A percentile compares a stretch with the other conserved stretches of the same genome.
These are phyloP conservation scores for Lepidurus packardi DNA, from an alignment of 1,140 invertebrate species.

Conservation along the genomic window DNA sequence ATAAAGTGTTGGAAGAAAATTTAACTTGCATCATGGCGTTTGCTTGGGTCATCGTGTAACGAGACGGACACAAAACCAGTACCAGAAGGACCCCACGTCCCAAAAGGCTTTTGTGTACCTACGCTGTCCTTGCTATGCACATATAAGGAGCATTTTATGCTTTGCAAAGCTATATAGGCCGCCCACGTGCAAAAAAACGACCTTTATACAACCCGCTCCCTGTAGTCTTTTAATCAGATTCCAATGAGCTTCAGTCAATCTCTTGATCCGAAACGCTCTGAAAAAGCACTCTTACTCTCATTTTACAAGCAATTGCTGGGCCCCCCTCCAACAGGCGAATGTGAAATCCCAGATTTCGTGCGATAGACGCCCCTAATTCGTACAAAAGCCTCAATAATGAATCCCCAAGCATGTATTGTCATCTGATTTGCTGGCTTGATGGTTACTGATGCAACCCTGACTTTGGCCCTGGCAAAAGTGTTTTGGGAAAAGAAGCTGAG, in stretches of 20 bases:
- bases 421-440: background rate
- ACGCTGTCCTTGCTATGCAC: conserved; percentile 10
- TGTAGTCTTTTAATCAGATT: too few relatives aligned
- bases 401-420: background rate
- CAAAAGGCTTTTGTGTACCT: background rate
- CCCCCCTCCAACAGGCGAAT: too few relatives aligned
- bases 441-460: background rate
- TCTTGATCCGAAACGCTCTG: too few relatives aligned
- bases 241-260: too few relatives aligned
- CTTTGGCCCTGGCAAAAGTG: conserved; percentile 23
- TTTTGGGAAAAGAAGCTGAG: background rate
- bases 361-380: background rate
- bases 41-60: background rate
- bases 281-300: too few relatives aligned
- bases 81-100: background rate
- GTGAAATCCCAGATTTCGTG: background rate
- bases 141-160: conserved; percentile 10
- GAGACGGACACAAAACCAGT: background rate
- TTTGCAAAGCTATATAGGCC: conserved; percentile 12
- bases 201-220: too few relatives aligned
- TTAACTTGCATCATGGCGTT: background rate
- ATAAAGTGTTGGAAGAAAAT: background rate
- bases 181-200: background rate
- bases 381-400: background rate
- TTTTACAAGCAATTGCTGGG: too few relatives aligned